Evolutionary conservation across 1,140 invertebrate species (phyloP), one percentile per base, ranked within the genome.

Genomic region (Physella acuta): DNA sequence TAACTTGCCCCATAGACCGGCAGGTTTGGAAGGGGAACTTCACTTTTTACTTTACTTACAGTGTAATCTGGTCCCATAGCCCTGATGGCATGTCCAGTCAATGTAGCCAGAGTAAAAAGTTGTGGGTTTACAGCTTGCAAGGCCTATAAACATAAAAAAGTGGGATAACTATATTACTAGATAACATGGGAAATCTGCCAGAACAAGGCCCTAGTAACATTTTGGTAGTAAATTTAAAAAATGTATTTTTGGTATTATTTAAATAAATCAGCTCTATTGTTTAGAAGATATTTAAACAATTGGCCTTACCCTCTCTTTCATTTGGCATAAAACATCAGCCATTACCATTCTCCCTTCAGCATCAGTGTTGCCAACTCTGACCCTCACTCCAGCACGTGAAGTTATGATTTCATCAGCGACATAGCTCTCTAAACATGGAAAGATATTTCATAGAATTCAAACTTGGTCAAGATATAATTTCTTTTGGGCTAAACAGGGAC

Each of bases 271-370:
- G 8, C 20, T 44, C 20, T 8, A 44, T 11, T 20, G 20, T 44
- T 44, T 44, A 11, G 39, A 44, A 44, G 8, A 11, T 11, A 44
- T 20, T 20, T 11, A 8, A 44, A 44, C 8, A 44, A 11, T 44
- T 55, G 26, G 24, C 26, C 60, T 80, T 78, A 92, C 88, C 79
- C 88, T 88, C 82, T 89, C 88, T 72, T 87, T 87, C 67, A 85
- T 81, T 31, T 81, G 73, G 79, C 91, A 96, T 4, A 99, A 87
- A 3, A 93, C 90, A 87, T 98, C 97, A 20, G 93, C 91, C 94
- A 99, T 97, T 11, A 92, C 93, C 88, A 98, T 91, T 31, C 96
- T 86, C 0, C 96, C 96, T 86, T 98, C 96, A 52, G 95, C 94
- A 86, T 98, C 96, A 11, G 96, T 98, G 80, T 98, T 98, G 0